Evolutionary conservation across 35 echinoderm and acorn worm species (phyloP).

Genomic region (Apostichopus parvimensis): DNA sequence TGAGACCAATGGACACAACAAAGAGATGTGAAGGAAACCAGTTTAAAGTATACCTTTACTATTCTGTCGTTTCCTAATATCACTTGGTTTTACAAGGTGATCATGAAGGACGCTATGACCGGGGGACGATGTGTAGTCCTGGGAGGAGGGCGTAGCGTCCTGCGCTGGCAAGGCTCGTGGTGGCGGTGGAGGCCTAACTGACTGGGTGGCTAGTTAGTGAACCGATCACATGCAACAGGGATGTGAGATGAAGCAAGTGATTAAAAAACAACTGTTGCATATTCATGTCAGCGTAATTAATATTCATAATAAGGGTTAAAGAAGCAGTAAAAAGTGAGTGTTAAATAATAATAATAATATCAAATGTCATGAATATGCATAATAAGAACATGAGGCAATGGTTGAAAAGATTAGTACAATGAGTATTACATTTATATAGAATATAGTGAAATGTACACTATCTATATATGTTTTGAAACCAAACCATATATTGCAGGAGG

Average conservation of each 20-base stretch:
- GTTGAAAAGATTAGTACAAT: background rate
- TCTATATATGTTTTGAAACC: background rate
- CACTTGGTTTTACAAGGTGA: constrained; percentile 72
- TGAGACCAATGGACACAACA: background rate
- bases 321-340: background rate
- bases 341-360: background rate
- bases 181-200: constrained; percentile 21
- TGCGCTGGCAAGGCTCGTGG: constrained; percentile 38
- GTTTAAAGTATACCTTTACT: constrained; percentile 33
- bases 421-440: background rate
- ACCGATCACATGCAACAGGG: constrained; percentile 55
- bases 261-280: background rate
- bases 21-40: background rate
- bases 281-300: background rate
- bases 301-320: constrained; percentile 9
- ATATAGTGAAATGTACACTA: background rate
- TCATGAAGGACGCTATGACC: constrained; percentile 57
- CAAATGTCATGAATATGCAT: background rate
- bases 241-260: background rate
- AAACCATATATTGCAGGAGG: no score
- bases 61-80: constrained; percentile 56
- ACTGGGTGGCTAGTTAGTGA: constrained; percentile 51
- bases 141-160: constrained; percentile 26
- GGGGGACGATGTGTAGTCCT: constrained; percentile 24
- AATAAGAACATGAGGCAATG: background rate